phyloP scores from a whole-genome alignment of 1,140 invertebrate species.

The Doryteuthis pealeii region DNA sequence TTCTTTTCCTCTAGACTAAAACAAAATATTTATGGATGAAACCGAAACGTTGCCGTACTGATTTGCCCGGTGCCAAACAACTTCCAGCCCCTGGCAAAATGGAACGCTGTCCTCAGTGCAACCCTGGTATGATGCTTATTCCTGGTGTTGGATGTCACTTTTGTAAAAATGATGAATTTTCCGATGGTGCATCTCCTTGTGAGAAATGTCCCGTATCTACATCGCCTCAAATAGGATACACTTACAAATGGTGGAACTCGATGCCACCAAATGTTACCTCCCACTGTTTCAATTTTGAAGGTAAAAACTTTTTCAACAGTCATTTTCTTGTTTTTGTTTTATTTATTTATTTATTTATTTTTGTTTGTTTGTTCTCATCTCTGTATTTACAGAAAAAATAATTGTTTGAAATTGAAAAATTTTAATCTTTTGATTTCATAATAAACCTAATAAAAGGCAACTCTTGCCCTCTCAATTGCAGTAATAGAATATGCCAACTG shows the following conservation, averaged over 20 bases:
- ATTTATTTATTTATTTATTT: no score
- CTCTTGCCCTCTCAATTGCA: no score
- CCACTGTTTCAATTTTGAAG: conserved; percentile 58
- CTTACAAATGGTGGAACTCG: conserved; percentile 64
- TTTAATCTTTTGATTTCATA: no score
- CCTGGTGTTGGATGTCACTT: conserved; percentile 55
- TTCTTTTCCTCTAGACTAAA: conserved; percentile 52
- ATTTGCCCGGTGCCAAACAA: conserved; percentile 50
- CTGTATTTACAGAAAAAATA: no score
- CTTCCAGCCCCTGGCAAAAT: conserved; percentile 56
- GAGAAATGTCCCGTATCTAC: conserved; percentile 63
- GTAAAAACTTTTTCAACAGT: no score
- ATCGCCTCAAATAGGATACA: conserved; percentile 63
- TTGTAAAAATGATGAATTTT: conserved; percentile 57
- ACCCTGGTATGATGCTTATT: conserved; percentile 64
- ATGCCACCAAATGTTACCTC: conserved; percentile 63
- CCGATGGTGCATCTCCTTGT: conserved; percentile 60
- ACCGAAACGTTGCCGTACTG: conserved; percentile 64
- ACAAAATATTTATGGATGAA: conserved; percentile 64
- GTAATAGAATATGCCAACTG: no score
- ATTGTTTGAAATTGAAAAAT: no score
- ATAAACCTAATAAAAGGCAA: no score
- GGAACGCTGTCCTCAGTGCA: conserved; percentile 64
- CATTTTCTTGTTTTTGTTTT: no score
- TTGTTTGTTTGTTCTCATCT: no score